Evolutionary conservation across 2,888 invertebrate species (phyloP), one percentile per base, ranked within the genome.

Genomic region (Netelia virgata): DNA sequence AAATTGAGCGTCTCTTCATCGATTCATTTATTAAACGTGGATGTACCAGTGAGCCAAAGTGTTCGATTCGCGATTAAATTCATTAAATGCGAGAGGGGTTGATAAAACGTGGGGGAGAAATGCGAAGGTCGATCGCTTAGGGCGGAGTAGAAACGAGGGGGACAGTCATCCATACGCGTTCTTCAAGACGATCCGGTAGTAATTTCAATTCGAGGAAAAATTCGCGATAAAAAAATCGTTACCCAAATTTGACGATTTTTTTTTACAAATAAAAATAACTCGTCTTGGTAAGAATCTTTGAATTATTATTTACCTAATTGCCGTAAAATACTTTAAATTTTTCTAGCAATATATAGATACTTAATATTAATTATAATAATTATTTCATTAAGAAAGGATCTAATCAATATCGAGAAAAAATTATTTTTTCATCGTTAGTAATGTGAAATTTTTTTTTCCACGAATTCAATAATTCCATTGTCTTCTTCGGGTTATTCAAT

Each of bases 71-170:
- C 66, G 23, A 76, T 61, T 61, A 18, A 77, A 66, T 53, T 20
- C 5, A 50, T 59, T n/a, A 61, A 73, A 41, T 61, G 43, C 50
- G 28, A 47, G 23, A 18, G 3, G 28, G 36, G 41, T 1, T 20
- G 57, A n/a, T 59, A 43, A 73, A 59, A 41, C 20, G 66, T 18
- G 20, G 47, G 73, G 47, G 59, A 61, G 18, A 66, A 36, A 66
- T 28, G 16, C 18, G 47, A 28, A 57, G 57, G 3, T 14, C 18
- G 47, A 63, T 76, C 57, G 23, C 8, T 43, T 43, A 66, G 41
- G 66, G 14, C 43, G 57, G 6, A 41, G 59, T 47, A 57, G 43
- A 76, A 57, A 55, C 66, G 23, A 28, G 53, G 64, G 43, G 55
- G 43, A 11, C 53, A 64, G 50, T 50, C 63, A 36, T 36, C 36